Percentiles rank a stretch among this genome's conserved stretches.
Conservation (phyloP, 2,888 invertebrate genomes). For the Halocaridina rubra region DNA sequence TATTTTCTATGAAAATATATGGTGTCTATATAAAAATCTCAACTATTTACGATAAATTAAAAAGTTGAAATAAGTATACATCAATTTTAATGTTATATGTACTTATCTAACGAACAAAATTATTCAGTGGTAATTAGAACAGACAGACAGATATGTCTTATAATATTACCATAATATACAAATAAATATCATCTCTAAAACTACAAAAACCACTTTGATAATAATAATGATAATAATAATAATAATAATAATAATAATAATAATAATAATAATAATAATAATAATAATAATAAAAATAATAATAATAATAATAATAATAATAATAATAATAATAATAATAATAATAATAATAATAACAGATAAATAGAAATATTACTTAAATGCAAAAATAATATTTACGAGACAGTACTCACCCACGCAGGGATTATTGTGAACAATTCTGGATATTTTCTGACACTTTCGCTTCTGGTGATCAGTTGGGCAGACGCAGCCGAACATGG, state of each 20-base stretch:
- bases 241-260: not conserved
- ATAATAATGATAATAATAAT: not conserved
- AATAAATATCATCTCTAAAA: no score
- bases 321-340: not conserved
- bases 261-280: not conserved
- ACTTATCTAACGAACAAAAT: no score
- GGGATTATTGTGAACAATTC: slow-evolving; percentile 91
- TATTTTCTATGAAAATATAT: no score
- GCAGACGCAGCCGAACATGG: slow-evolving; percentile 93
- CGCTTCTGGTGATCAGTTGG: slow-evolving; percentile 81
- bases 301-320: not conserved
- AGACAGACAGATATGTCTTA: not conserved
- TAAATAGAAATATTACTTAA: not conserved
- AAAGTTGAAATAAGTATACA: no score
- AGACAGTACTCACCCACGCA: slow-evolving; percentile 84
- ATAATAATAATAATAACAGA: no score
- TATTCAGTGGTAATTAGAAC: not conserved
- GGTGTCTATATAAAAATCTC: no score
- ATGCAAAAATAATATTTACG: not conserved
- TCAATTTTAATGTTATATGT: no score
- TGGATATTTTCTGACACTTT: slow-evolving; percentile 85
- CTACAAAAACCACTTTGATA: no score
- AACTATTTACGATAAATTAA: no score
- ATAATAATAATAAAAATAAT: not conserved
- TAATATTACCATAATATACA: no score